phyloP scores from a whole-genome alignment of 2,888 invertebrate genomes.

The Catocala sponsa region DNA sequence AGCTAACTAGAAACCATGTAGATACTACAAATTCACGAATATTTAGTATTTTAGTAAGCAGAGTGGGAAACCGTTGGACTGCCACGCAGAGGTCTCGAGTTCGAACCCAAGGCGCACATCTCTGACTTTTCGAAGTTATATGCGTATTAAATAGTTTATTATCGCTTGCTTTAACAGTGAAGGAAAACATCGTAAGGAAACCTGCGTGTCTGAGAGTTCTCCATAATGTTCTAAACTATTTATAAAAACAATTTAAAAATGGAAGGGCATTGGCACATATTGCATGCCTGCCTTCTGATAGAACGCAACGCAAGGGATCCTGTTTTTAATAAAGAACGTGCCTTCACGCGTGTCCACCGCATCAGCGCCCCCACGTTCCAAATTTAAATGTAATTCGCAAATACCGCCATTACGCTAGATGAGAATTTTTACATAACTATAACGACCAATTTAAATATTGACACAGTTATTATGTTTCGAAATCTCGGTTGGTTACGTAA shows the following conservation, averaged over 20 bases:
- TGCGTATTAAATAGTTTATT: no score
- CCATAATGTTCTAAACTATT: no score
- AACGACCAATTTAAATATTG: conserved; percentile 18
- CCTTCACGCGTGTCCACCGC: conserved; percentile 49
- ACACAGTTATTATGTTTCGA: conserved; percentile 7
- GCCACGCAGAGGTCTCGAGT: no score
- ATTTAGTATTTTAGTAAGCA: no score
- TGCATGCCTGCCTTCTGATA: conserved; percentile 15
- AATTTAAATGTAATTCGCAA: conserved; percentile 51
- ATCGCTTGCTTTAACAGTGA: no score
- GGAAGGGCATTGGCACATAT: conserved; percentile 4
- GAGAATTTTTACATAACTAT: conserved; percentile 39
- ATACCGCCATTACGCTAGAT: conserved; percentile 28
- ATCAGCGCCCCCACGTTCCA: conserved; percentile 57
- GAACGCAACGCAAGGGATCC: conserved; percentile 34
- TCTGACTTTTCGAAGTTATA: no score
- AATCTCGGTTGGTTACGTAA: neutral
- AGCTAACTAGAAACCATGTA: conserved; percentile 1
- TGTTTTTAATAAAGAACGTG: conserved; percentile 55
- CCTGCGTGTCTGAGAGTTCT: no score
- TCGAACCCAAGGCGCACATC: no score
- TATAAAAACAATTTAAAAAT: neutral
- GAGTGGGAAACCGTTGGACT: no score
- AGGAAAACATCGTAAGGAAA: no score
- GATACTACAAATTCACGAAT: neutral